Conservation (phyloP, 2,888 invertebrate genomes). For the Tridacna gigas region DNA sequence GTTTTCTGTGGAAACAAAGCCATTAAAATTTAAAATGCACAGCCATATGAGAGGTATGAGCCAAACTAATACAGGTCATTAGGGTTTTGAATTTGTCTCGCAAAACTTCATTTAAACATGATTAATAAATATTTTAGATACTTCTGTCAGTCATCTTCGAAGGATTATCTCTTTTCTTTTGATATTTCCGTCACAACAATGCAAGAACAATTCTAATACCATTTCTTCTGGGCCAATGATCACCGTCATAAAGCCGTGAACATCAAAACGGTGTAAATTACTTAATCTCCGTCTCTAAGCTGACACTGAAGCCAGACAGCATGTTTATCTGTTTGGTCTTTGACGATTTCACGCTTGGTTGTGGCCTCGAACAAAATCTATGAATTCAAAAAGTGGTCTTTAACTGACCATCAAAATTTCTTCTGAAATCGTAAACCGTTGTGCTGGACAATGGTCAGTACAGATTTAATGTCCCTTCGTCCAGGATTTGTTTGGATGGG, state of each 20-base stretch:
- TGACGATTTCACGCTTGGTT: constrained; percentile 23
- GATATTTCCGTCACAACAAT: background rate
- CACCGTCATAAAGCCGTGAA: background rate
- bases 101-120: too few relatives aligned
- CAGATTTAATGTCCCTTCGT: constrained; percentile 5
- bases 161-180: background rate
- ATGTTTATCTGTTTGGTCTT: constrained; percentile 18
- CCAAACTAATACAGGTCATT: too few relatives aligned
- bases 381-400: constrained; percentile 6
- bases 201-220: background rate
- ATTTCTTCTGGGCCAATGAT: background rate
- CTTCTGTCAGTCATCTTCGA: background rate
- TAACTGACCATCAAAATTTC: constrained; percentile 19
- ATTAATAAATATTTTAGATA: background rate
- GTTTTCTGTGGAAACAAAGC: too few relatives aligned
- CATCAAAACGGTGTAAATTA: constrained; percentile 25
- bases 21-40: too few relatives aligned
- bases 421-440: constrained; percentile 19
- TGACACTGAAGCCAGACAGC: constrained; percentile 12
- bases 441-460: constrained; percentile 12
- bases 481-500: constrained; percentile 1
- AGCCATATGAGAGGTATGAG: too few relatives aligned
- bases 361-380: constrained; percentile 10
- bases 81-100: too few relatives aligned
- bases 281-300: constrained; percentile 19